A percentile compares a stretch with the other conserved stretches of the same genome.
These are phyloP conservation scores for Poecile atricapillus DNA, from an alignment of 2,113 vertebrate species.

Conservation along the genomic window DNA sequence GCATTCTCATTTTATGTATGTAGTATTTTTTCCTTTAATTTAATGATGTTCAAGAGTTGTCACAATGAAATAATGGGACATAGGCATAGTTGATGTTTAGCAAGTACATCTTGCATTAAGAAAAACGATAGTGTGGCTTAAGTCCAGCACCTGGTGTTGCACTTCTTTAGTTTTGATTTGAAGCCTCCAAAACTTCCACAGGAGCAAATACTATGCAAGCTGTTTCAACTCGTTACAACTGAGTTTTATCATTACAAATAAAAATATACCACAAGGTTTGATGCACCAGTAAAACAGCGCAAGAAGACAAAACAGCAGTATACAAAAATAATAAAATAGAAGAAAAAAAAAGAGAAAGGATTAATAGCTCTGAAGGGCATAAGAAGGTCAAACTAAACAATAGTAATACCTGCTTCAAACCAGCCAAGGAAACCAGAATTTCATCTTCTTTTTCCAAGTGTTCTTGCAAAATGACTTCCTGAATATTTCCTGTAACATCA, in stretches of 20 bases:
- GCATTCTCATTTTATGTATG: neutral
- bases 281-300: neutral
- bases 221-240: neutral
- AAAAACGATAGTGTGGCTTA: neutral
- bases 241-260: neutral
- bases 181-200: neutral
- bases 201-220: neutral
- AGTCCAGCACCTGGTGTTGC: neutral
- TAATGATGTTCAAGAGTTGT: neutral
- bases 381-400: neutral
- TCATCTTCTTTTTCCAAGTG: conserved; percentile 94
- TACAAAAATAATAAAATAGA: neutral
- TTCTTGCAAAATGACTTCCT: conserved; percentile 94
- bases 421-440: conserved; percentile 93
- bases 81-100: neutral
- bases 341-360: neutral
- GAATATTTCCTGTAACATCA: conserved; percentile 87
- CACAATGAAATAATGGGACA: neutral
- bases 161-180: neutral
- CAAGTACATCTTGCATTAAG: neutral
- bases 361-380: neutral
- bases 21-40: neutral
- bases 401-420: conserved; percentile 89
- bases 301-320: neutral
- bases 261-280: neutral